Evolutionary conservation across 1,140 invertebrate species (phyloP), one percentile per base, ranked within the genome.

Genomic region (Dreissena rostriformis): DNA sequence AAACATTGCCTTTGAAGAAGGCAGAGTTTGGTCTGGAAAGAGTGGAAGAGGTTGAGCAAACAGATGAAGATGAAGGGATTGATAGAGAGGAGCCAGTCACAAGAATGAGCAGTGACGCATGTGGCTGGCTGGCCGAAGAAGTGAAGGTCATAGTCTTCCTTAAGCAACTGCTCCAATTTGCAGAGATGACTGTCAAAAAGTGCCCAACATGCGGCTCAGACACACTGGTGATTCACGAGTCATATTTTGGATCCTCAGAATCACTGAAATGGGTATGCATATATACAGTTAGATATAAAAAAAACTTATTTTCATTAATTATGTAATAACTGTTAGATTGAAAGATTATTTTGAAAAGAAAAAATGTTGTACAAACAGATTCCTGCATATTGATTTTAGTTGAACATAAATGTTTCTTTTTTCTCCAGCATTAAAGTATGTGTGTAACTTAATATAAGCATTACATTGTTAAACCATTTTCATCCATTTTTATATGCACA

Each of bases 21-120:
- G 61, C 61, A n/a, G 61, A 63, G 61, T 63, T 63, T 63, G 61
- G 61, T n/a, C 61, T 63, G 24, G 61, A 63, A 63, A 63, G 61
- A 63, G 61, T n/a, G 61, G 61, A 63, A 63, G 61, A 63, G 19
- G 39, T 39, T 39, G 39, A 39, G 39, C 61, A 63, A 26, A 26
- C 61, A 4, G 24, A 26, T 63, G 61, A 63, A 63, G 2, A 63
- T n/a, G 11, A 63, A 26, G 61, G 11, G 24, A 63, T 2, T 63
- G 61, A 63, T 26, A 63, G 61, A 63, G 61, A 63, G 61, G 61
- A 63, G 24, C 39, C 39, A 39, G 39, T 39, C 39, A 63, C 61
- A 63, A 63, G 24, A n/a, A 63, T 63, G 11, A 26, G 24, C 24
- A 26, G 11, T 63, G 61, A 63, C 61, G 2, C 61, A 63, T 63